Evolutionary conservation across 2,797 vertebrate species (phyloP).

Genomic region (Pseudochaenichthys georgianus): DNA sequence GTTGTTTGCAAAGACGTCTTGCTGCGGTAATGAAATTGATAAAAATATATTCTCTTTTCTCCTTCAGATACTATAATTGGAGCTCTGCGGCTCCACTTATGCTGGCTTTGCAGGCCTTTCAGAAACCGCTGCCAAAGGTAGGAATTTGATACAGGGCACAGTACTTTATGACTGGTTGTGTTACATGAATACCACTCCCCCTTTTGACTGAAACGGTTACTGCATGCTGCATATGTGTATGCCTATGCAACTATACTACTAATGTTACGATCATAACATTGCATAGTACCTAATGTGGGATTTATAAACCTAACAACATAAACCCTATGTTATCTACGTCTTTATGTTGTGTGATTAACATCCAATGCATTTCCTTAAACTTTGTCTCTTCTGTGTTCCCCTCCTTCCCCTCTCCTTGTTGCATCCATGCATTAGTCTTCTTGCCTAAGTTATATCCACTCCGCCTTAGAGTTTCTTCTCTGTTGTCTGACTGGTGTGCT

Average conservation of each 20-base stretch:
- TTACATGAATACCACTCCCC: conserved; percentile 19
- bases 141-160: conserved; percentile 50
- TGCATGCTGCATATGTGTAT: conserved; percentile 25
- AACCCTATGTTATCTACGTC: neutral
- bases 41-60: conserved; percentile 34
- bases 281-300: neutral
- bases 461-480: conserved; percentile 88
- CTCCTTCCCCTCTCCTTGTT: conserved; percentile 36
- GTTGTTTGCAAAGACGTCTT: neutral
- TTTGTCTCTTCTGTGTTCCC: conserved; percentile 71
- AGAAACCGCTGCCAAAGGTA: conserved; percentile 99
- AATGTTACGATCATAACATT: too few species aligned
- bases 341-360: conserved; percentile 2
- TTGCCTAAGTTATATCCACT: conserved; percentile 88
- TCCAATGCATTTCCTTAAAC: conserved; percentile 42
- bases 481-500: conserved; percentile 90
- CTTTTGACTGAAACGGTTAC: conserved; percentile 42
- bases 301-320: neutral
- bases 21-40: conserved; percentile 14
- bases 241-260: neutral
- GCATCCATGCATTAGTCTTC: conserved; percentile 81
- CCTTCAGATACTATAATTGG: conserved; percentile 95
- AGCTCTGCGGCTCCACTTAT: conserved; percentile 94
- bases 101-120: conserved; percentile 96
- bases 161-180: conserved; percentile 20